phyloP scores from a whole-genome alignment of 2,888 invertebrate genomes.

The Glaucopsyche alexis region DNA sequence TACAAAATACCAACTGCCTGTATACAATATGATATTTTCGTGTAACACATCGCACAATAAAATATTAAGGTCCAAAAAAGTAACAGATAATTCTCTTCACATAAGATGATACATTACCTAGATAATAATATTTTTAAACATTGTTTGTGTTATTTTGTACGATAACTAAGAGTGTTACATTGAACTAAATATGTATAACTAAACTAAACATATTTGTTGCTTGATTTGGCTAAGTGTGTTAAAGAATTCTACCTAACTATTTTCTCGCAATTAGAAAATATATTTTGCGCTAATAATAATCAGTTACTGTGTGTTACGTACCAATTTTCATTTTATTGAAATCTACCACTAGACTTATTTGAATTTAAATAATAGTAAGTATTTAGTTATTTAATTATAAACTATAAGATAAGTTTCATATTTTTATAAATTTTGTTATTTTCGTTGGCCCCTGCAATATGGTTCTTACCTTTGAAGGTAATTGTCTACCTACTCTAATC shows the following conservation, averaged over 20 bases:
- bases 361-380: neutral
- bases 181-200: conserved; percentile 14
- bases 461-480: neutral
- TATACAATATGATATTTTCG: neutral
- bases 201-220: neutral
- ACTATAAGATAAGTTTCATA: neutral
- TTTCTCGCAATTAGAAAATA: neutral
- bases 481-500: neutral
- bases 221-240: neutral
- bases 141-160: neutral
- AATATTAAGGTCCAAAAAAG: neutral
- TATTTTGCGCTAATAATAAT: neutral
- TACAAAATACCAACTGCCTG: conserved; percentile 14
- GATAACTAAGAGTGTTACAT: neutral
- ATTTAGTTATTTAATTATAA: neutral
- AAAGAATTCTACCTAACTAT: neutral
- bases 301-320: neutral
- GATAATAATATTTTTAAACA: neutral
- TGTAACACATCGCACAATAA: neutral
- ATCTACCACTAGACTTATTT: neutral
- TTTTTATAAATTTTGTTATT: neutral
- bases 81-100: neutral
- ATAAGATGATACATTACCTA: neutral
- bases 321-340: neutral
- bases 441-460: conserved; percentile 17